Conservation (phyloP, 2,888 invertebrate species). For the Frankliniella fusca region DNA sequence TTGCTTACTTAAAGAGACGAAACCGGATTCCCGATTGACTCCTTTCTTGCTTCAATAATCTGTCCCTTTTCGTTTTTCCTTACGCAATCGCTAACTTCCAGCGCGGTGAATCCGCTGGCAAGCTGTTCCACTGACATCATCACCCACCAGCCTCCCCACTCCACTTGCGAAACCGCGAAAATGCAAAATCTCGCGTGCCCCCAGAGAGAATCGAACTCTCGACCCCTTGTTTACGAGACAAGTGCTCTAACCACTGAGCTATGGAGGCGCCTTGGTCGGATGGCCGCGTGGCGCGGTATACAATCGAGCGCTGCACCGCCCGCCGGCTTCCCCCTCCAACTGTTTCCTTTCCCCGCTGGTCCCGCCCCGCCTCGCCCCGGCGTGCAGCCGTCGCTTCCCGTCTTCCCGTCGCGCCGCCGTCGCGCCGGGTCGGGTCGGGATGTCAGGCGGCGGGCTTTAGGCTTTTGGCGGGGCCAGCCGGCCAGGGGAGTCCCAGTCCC, state of each 20-base stretch:
- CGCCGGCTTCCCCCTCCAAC: conserved; percentile 1
- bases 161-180: no score
- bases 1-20: no score
- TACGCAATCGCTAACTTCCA: no score
- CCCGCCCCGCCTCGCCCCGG: neutral
- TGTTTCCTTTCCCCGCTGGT: neutral
- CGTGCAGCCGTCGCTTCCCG: neutral
- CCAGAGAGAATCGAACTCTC: conserved; percentile 26
- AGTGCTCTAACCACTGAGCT: conserved; percentile 26
- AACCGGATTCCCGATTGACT: no score
- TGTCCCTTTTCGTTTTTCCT: no score
- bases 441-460: no score
- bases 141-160: no score
- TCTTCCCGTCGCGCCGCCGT: neutral
- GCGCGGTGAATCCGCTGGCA: no score
- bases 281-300: conserved; percentile 1
- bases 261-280: neutral
- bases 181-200: neutral
- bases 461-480: no score
- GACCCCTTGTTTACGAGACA: conserved; percentile 22
- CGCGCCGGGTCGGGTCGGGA: neutral
- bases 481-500: no score
- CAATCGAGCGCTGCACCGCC: conserved; percentile 8
- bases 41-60: no score
- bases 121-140: no score